A percentile compares a stretch with the other conserved stretches of the same genome.
Conservation (phyloP, 2,888 invertebrate species). For the Erpobdella octoculata region DNA sequence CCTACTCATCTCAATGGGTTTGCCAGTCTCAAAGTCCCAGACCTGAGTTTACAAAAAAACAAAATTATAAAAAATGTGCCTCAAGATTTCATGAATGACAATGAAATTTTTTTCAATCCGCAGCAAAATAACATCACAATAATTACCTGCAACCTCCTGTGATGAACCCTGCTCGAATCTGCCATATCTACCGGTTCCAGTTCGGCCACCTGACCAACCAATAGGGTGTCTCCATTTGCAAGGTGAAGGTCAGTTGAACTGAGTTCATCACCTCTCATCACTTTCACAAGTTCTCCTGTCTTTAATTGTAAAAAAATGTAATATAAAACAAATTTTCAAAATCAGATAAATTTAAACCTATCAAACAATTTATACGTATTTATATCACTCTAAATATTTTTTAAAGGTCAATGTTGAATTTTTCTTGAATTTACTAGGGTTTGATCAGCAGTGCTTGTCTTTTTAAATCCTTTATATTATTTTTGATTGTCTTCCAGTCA, state of each 20-base stretch:
- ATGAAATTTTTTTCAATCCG: no score
- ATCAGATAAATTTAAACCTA: background rate
- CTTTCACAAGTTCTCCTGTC: constrained; percentile 50
- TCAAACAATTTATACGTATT: background rate
- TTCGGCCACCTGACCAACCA: constrained; percentile 51
- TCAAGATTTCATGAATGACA: background rate
- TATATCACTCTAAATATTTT: background rate
- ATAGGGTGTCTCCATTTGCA: constrained; percentile 47
- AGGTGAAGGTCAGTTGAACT: constrained; percentile 51
- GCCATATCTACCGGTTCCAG: constrained; percentile 45
- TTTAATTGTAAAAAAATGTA: no score
- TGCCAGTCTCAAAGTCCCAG: constrained; percentile 51
- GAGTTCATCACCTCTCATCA: constrained; percentile 50
- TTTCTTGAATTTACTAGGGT: background rate
- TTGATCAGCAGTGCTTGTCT: background rate
- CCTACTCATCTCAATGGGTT: constrained; percentile 47
- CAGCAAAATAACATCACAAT: no score
- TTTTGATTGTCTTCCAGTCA: no score
- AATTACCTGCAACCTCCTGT: constrained; percentile 48
- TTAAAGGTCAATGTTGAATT: background rate
- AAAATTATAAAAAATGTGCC: background rate
- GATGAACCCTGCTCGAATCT: constrained; percentile 45
- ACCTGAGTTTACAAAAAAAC: constrained; percentile 39
- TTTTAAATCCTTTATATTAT: no score
- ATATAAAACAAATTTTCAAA: no score